Evolutionary conservation across 2,113 vertebrate species (phyloP).

Genomic region (Dendrocopos noguchii): DNA sequence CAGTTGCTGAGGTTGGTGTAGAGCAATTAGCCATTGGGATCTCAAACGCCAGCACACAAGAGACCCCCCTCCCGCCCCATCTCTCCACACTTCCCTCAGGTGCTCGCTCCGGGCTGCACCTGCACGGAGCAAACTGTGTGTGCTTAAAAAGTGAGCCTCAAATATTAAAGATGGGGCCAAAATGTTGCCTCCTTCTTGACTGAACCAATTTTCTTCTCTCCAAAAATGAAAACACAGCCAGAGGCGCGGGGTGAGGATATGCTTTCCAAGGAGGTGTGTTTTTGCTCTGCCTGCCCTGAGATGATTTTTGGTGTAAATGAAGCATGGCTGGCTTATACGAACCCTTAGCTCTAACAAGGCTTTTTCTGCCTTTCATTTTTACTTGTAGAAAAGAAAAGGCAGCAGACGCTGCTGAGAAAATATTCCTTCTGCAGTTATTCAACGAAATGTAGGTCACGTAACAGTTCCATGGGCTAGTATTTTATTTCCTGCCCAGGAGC

Average conservation of each 20-base stretch:
- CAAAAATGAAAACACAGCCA: conserved; percentile 48
- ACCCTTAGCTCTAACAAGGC: background rate
- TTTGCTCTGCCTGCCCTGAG: background rate
- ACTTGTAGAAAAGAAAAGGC: background rate
- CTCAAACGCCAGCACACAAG: conserved; percentile 12
- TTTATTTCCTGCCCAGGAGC: background rate
- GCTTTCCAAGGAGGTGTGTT: background rate
- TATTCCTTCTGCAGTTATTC: background rate
- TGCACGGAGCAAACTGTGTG: conserved; percentile 73
- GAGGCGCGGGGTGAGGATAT: conserved; percentile 10
- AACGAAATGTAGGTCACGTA: conserved; percentile 43
- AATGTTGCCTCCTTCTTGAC: conserved; percentile 60
- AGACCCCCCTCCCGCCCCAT: conserved; percentile 41
- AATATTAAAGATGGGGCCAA: conserved; percentile 62
- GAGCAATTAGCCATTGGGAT: conserved; percentile 61
- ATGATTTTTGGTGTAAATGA: background rate
- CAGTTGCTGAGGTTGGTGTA: conserved; percentile 77
- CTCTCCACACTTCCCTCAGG: conserved; percentile 78
- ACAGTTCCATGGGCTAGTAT: conserved; percentile 16
- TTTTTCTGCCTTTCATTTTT: background rate
- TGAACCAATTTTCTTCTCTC: conserved; percentile 64
- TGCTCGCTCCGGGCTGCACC: conserved; percentile 76
- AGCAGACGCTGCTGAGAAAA: conserved; percentile 25
- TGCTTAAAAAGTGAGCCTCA: conserved; percentile 71
- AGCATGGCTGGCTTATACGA: background rate